Evolutionary conservation across 2,797 vertebrate genomes (phyloP).

Genomic region (Esox masquinongy): DNA sequence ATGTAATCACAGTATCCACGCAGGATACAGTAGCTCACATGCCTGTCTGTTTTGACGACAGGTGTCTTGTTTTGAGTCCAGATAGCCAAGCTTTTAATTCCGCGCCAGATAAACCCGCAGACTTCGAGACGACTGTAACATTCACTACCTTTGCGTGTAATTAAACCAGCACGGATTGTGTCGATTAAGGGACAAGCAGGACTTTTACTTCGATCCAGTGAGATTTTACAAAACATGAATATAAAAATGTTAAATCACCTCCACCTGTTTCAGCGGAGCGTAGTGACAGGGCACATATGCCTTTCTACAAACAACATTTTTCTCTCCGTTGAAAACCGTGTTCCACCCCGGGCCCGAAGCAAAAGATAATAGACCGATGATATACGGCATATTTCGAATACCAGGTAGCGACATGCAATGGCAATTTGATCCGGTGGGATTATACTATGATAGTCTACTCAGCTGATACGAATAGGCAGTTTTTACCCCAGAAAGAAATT

Average conservation of each 20-base stretch:
- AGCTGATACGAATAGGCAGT: slow-evolving; percentile 35
- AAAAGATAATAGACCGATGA: slow-evolving; percentile 43
- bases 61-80: neutral
- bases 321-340: neutral
- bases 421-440: slow-evolving; percentile 56
- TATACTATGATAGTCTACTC: slow-evolving; percentile 30
- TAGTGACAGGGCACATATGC: neutral
- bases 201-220: slow-evolving; percentile 10
- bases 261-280: slow-evolving; percentile 6
- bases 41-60: neutral
- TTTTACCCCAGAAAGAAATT: neutral
- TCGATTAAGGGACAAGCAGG: slow-evolving; percentile 31
- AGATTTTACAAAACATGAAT: neutral
- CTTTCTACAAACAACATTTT: neutral
- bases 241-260: slow-evolving; percentile 12
- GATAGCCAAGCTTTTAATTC: slow-evolving; percentile 48
- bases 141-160: slow-evolving; percentile 65
- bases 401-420: slow-evolving; percentile 39
- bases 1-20: too few relatives aligned
- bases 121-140: slow-evolving; percentile 60
- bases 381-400: slow-evolving; percentile 46
- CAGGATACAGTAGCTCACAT: neutral
- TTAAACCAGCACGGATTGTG: slow-evolving; percentile 60
- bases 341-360: neutral
- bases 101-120: slow-evolving; percentile 52